Evolutionary conservation across 2,888 invertebrate species (phyloP), one percentile per base, ranked within the genome.

Genomic region (Phyto melanocephala): DNA sequence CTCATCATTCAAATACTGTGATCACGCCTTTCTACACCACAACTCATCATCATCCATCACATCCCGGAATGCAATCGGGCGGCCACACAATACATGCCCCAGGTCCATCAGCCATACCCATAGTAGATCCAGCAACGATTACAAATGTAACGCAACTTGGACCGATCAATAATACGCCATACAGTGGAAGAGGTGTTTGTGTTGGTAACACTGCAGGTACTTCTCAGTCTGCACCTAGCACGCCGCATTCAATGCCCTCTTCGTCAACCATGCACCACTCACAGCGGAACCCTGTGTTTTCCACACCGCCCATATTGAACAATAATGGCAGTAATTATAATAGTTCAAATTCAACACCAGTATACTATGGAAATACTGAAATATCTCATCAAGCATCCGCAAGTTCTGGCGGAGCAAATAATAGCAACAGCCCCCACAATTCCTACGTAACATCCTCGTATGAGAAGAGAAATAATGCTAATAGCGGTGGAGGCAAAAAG

Each of bases 211-310:
- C 86, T 63, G 86, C 68, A 71, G 87, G 76, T 22, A 83, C 88
- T 2, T 89, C 91, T 1, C 91, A 91, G 72, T 91, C 91, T 37
- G 90, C 91, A 22, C 91, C 91, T 5, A 90, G 90, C 70, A 91
- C 91, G n/a, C 91, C 91, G 22, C 87, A 88, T 70, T 88, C 89
- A 7, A 80, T 87, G 56, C 75, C 85, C 58, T 84, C 86, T 67
- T 84, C 84, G 20, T 56, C 83, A 15, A 37, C 20, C 2, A 56
- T 67, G 13, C 81, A 80, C 10, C 85, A 86, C 10, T 85, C 85
- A 67, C 88, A 87, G 35, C 87, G 87, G 13, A 90, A 91, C 86
- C 89, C 90, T 33, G 84, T 91, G 40, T 91, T 91, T 75, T 88
- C 91, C 74, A 91, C 91, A 13, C 91, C 91, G 5, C 90, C 91